phyloP scores from a whole-genome alignment of 1,140 invertebrate species.

The Atta colombica region DNA sequence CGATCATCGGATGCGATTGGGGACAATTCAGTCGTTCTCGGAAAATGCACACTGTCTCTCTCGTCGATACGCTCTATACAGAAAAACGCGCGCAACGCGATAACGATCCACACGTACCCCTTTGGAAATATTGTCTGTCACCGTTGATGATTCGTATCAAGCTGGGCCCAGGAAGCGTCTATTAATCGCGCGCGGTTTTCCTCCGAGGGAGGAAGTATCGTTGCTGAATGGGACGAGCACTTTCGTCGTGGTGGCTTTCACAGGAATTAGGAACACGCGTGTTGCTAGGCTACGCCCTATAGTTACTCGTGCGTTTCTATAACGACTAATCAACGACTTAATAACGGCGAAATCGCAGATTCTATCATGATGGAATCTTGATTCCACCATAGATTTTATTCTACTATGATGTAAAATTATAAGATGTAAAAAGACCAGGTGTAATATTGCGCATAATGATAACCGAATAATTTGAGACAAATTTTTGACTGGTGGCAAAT shows the following conservation, averaged over 20 bases:
- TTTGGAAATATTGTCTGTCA: neutral
- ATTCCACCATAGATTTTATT: no score
- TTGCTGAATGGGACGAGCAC: neutral
- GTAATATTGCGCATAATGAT: no score
- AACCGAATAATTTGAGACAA: no score
- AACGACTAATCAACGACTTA: slow-evolving; percentile 55
- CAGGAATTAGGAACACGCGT: slow-evolving; percentile 15
- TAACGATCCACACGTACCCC: neutral
- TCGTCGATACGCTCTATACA: slow-evolving; percentile 12
- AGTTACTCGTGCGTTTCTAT: slow-evolving; percentile 52
- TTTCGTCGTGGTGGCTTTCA: slow-evolving; percentile 44
- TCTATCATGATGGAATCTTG: no score
- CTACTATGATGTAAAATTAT: no score
- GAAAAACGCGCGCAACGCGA: neutral
- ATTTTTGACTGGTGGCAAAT: no score
- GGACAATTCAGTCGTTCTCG: neutral
- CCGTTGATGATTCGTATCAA: neutral
- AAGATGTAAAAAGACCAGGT: no score
- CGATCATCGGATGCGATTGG: neutral
- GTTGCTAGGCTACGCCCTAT: slow-evolving; percentile 64
- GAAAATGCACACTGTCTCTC: neutral
- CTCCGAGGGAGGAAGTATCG: neutral
- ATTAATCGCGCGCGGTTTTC: neutral
- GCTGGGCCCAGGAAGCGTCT: neutral
- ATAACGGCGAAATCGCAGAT: slow-evolving; percentile 35